A percentile compares a stretch with the other conserved stretches of the same genome.
Conservation (phyloP, 2,888 invertebrate species). For the Leptopilina myrica region DNA sequence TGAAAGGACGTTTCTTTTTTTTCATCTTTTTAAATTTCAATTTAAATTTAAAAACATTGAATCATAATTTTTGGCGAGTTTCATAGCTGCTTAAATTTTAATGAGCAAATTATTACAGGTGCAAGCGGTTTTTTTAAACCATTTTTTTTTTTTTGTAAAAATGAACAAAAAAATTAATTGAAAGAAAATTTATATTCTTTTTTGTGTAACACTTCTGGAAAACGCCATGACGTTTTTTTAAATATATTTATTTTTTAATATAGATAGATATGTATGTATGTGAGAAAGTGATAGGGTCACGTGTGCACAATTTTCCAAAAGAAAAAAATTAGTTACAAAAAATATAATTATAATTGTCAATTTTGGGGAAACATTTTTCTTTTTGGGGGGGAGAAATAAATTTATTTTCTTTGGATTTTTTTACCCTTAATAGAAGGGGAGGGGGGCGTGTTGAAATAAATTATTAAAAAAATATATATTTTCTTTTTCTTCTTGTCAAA, state of each 20-base stretch:
- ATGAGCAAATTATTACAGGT: slow-evolving; percentile 39
- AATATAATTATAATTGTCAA: background rate
- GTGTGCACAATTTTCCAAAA: background rate
- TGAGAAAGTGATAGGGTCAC: slow-evolving; percentile 11
- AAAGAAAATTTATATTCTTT: too few relatives aligned
- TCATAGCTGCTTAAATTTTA: slow-evolving; percentile 23
- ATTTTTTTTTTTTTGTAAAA: background rate
- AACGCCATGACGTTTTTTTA: slow-evolving; percentile 26
- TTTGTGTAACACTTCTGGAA: slow-evolving; percentile 8
- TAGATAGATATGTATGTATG: slow-evolving; percentile 9
- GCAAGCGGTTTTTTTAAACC: background rate
- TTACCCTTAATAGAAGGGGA: background rate
- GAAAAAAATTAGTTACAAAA: background rate
- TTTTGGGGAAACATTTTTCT: too few relatives aligned
- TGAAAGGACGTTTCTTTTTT: background rate
- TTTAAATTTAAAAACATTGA: background rate
- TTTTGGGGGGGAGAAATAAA: background rate
- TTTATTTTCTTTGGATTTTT: background rate
- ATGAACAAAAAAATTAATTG: background rate
- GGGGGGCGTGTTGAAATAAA: background rate
- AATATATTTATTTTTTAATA: too few relatives aligned
- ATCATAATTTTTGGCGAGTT: slow-evolving; percentile 3
- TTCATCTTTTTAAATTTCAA: too few relatives aligned
- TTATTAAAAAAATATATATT: too few relatives aligned
- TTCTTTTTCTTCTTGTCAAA: background rate